phyloP scores from a whole-genome alignment of 1,140 invertebrate genomes.

The Agraylea sexmaculata region DNA sequence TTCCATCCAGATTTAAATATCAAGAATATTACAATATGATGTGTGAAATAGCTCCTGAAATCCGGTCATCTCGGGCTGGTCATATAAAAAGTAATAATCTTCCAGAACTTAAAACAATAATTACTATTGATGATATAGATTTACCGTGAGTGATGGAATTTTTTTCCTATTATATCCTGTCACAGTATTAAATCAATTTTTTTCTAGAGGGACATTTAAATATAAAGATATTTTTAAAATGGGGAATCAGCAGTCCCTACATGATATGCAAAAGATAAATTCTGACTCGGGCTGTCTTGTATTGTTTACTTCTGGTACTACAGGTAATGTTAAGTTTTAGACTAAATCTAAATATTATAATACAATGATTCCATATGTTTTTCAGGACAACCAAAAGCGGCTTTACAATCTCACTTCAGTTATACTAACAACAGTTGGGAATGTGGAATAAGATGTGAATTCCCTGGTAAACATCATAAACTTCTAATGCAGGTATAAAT shows the following conservation, averaged over 20 bases:
- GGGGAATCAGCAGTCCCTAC: not conserved
- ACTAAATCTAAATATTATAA: slow-evolving; percentile 4
- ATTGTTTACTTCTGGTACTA: slow-evolving; percentile 69
- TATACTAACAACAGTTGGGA: slow-evolving; percentile 69
- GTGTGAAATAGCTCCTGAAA: slow-evolving; percentile 30
- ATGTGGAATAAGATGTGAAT: slow-evolving; percentile 41
- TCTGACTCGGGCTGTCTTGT: slow-evolving; percentile 57
- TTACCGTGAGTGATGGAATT: slow-evolving; percentile 32
- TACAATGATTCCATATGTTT: slow-evolving; percentile 4
- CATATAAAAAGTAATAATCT: slow-evolving; percentile 28
- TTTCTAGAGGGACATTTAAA: slow-evolving; percentile 15
- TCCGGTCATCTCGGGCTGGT: slow-evolving; percentile 23
- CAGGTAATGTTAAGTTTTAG: slow-evolving; percentile 24
- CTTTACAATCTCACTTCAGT: slow-evolving; percentile 62
- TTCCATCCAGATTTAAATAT: slow-evolving; percentile 46
- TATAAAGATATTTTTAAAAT: slow-evolving; percentile 12
- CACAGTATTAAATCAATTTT: slow-evolving; percentile 1
- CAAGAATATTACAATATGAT: slow-evolving; percentile 60
- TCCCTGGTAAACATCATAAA: slow-evolving; percentile 32
- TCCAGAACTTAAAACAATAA: slow-evolving; percentile 37
- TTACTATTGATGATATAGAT: slow-evolving; percentile 36
- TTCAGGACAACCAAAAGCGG: slow-evolving; percentile 58
- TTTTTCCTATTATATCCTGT: not conserved
- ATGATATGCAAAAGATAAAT: slow-evolving; percentile 30
- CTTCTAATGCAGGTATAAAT: slow-evolving; percentile 18